Conservation (phyloP, 2,113 vertebrate genomes). For the Mobula birostris region DNA sequence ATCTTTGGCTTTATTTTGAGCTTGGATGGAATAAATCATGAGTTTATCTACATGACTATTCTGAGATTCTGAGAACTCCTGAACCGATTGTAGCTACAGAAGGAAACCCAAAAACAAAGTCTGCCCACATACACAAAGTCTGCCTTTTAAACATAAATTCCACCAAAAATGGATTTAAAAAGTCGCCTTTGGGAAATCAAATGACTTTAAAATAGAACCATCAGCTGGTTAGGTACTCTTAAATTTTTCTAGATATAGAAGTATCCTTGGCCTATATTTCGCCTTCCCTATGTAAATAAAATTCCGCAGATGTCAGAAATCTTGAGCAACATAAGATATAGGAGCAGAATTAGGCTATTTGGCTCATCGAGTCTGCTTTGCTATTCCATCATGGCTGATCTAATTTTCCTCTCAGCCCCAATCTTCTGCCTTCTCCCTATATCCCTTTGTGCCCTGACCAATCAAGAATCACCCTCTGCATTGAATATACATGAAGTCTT, state of each 20-base stretch:
- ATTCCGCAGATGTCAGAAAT: no score
- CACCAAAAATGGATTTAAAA: neutral
- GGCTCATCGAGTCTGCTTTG: no score
- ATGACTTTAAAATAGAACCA: neutral
- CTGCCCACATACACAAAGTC: neutral
- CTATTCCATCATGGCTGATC: no score
- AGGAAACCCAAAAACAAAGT: neutral
- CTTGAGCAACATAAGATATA: no score
- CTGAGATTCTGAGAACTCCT: neutral
- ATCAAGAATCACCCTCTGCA: no score
- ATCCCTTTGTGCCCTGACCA: no score
- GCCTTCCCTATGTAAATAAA: neutral
- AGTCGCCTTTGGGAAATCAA: neutral
- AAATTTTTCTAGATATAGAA: neutral
- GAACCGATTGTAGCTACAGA: neutral
- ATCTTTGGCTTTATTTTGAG: neutral
- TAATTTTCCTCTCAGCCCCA: no score
- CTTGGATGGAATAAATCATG: conserved; percentile 17
- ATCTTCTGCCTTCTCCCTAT: no score
- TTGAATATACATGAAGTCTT: no score
- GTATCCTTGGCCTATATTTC: neutral
- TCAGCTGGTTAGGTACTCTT: neutral
- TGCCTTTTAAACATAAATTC: neutral
- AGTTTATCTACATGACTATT: conserved; percentile 3
- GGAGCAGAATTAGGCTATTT: no score